Evolutionary conservation across 2,797 vertebrate genomes (phyloP).

Genomic region (Myotis vivesi): DNA sequence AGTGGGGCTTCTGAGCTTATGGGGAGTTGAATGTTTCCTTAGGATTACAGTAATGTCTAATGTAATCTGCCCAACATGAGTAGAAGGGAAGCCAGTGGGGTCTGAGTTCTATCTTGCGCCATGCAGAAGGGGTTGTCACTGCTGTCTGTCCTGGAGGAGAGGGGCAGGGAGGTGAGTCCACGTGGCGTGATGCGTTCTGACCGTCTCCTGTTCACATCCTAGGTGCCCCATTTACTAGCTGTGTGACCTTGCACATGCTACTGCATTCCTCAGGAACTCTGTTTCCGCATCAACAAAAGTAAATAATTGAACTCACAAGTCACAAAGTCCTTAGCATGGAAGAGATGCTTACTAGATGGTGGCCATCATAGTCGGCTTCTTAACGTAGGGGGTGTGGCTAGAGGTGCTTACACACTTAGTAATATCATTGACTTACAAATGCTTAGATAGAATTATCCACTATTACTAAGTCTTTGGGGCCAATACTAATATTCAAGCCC

Average conservation of each 20-base stretch:
- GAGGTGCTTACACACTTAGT: background rate
- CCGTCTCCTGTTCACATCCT: background rate
- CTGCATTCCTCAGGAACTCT: background rate
- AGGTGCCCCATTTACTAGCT: background rate
- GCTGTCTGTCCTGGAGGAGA: background rate
- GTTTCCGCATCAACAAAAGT: background rate
- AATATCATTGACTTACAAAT: background rate
- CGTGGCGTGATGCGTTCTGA: background rate
- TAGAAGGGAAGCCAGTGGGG: slow-evolving; percentile 48
- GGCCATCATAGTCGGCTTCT: background rate
- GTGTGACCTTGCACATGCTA: background rate
- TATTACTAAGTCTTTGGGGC: background rate
- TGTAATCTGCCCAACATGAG: slow-evolving; percentile 28
- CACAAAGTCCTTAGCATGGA: background rate
- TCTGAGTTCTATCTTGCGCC: background rate
- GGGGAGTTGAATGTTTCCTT: slow-evolving; percentile 14
- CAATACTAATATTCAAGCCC: background rate
- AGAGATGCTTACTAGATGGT: background rate
- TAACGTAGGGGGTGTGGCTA: background rate
- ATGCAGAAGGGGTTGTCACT: background rate
- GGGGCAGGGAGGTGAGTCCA: background rate
- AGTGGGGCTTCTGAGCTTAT: slow-evolving; percentile 30
- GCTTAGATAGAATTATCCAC: background rate
- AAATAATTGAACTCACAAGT: background rate
- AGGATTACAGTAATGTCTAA: slow-evolving; percentile 45